Base-by-base conservation (phyloP, 1,140 invertebrate genomes). In the Magallana gigas region DNA sequence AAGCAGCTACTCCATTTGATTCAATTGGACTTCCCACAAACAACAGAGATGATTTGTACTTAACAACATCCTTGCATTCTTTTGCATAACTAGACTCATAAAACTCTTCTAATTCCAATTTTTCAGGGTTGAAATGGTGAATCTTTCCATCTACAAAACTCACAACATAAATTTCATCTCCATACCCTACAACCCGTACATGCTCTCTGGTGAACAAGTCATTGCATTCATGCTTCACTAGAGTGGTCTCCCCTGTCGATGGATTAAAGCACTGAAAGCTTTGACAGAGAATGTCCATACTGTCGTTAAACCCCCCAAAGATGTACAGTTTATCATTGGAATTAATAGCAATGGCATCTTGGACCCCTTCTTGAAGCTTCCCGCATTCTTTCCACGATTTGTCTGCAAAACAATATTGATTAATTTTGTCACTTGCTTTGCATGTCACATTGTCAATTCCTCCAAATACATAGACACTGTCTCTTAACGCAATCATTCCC, bases 401-500 rank as follows among this genome's bases (percentile, higher is more conserved):
- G 36, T 76, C 68, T 2, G 68, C 68, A 76, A 76, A 76, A 11
- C 68, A 76, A 29, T 76, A 76, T 76, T 29, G 68, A 12, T 76
- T 29, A 14, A 76, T 76, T 76, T 29, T 76, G 68, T 23, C 36
- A 36, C 68, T 76, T 18, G 68, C 68, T 36, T 48, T 36, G 68
- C 68, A 76, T 18, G 68, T 76, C 23, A 76, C 87, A 57, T 91
- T 91, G 83, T 93, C 92, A 86, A 91, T 92, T 0, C 92, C 92
- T 11, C 92, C 92, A 48, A 93, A 89, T 9, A 91, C 91, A 83
- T 91, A 93, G 48, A 93, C 76, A 48, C 87, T 89, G 85, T 91
- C 90, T n/a, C 90, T 91, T 56, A 91, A 88, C 16, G 92, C 88
- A 5, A 90, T 91, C 90, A 92, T 93, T 1, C 91, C 91, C 85